A percentile compares a stretch with the other conserved stretches of the same genome.
Evolutionary conservation across 1,140 invertebrate species (phyloP).

Genomic region (Macrotrachela quadricornifera): DNA sequence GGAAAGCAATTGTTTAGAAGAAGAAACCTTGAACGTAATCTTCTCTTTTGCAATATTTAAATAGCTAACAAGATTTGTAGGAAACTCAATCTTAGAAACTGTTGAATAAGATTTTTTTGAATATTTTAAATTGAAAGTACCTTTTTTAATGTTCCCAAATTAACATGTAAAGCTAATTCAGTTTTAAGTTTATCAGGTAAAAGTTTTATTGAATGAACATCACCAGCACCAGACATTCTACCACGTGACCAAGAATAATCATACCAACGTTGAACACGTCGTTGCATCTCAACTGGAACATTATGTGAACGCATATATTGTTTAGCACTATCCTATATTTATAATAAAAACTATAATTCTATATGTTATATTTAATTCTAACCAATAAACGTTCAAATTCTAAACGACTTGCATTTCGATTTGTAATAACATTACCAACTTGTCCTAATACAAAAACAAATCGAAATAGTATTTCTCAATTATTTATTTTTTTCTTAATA

Average conservation of each 20-base stretch:
- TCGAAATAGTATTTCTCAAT: background rate
- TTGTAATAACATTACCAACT: conserved; percentile 88
- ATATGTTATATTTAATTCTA: conserved; percentile 7
- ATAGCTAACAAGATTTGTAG: too few species aligned
- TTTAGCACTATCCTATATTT: conserved; percentile 60
- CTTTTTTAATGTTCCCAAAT: conserved; percentile 79
- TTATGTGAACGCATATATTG: conserved; percentile 90
- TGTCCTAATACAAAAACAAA: conserved; percentile 39
- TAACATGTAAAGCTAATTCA: conserved; percentile 79
- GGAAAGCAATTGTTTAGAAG: too few species aligned
- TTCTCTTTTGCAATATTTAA: too few species aligned
- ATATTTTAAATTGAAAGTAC: conserved; percentile 29
- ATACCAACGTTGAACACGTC: conserved; percentile 77
- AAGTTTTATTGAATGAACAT: conserved; percentile 75
- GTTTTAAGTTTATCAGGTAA: conserved; percentile 87
- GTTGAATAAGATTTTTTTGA: too few species aligned
- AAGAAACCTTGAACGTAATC: too few species aligned
- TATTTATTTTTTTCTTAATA: too few species aligned
- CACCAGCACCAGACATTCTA: conserved; percentile 66
- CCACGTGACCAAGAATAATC: conserved; percentile 90
- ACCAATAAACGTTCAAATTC: conserved; percentile 73
- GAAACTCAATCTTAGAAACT: too few species aligned
- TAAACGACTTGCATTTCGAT: conserved; percentile 78
- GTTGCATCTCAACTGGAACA: conserved; percentile 77
- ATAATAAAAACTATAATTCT: background rate